phyloP scores from a whole-genome alignment of 2,113 vertebrate species.

The Antigone vipio region DNA sequence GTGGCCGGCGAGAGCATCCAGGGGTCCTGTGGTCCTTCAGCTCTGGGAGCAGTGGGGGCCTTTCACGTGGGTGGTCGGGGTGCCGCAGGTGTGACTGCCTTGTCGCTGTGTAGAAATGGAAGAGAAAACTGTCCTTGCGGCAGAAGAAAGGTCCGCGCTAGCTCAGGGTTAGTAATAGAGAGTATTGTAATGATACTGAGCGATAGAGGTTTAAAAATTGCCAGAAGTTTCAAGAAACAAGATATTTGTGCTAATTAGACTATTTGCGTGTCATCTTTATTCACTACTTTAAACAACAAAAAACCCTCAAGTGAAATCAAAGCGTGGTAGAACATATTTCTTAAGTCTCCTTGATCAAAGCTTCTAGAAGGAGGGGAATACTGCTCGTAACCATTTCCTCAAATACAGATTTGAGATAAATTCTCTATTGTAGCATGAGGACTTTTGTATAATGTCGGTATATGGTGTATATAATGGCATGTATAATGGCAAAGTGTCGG shows the following conservation, averaged over 20 bases:
- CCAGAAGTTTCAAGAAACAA: not conserved
- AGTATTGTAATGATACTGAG: not conserved
- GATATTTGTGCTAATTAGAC: slow-evolving; percentile 34
- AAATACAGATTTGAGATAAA: not conserved
- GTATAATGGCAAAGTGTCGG: not conserved
- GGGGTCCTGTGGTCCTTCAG: not conserved
- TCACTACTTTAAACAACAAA: slow-evolving; percentile 37
- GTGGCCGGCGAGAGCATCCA: rapidly evolving
- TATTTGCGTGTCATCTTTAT: slow-evolving; percentile 44
- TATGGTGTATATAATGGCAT: too few relatives aligned
- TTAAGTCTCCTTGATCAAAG: slow-evolving; percentile 31
- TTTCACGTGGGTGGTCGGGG: not conserved
- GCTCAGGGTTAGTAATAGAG: not conserved
- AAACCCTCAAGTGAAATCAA: slow-evolving; percentile 32
- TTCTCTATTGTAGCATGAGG: not conserved
- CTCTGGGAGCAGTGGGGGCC: rapidly evolving
- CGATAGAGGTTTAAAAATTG: not conserved
- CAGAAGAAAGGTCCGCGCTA: not conserved
- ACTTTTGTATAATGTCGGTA: not conserved
- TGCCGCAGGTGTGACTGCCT: not conserved
- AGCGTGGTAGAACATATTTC: slow-evolving; percentile 2
- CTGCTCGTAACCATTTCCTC: not conserved
- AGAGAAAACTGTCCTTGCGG: not conserved
- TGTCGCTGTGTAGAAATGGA: not conserved
- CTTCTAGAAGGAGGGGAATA: not conserved